Conservation (phyloP, 2,797 vertebrate species). For the Setipinna tenuifilis region DNA sequence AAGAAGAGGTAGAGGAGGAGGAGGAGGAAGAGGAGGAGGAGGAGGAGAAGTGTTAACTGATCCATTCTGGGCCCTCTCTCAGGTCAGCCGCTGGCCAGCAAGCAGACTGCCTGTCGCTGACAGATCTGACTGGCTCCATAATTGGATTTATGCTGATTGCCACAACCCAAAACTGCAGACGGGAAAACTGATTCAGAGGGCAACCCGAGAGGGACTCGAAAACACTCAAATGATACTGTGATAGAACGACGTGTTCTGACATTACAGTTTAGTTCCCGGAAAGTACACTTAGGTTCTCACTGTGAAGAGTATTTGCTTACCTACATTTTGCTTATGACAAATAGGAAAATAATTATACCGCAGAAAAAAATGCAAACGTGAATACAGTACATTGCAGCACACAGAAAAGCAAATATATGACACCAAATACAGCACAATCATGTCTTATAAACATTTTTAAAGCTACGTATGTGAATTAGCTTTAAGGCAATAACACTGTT, state of each 20-base stretch:
- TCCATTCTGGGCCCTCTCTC: not conserved
- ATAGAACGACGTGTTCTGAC: not conserved
- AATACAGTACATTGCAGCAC: not conserved
- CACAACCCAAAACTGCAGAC: not conserved
- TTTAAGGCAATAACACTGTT: not conserved
- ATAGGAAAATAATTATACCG: not conserved
- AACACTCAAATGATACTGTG: not conserved
- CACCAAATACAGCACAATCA: too few species aligned
- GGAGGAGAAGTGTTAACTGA: not conserved
- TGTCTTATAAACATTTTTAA: not conserved
- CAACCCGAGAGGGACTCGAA: not conserved
- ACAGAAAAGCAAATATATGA: not conserved
- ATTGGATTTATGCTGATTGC: slow-evolving; percentile 22
- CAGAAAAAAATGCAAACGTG: not conserved
- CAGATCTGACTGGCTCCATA: not conserved
- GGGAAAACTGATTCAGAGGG: not conserved
- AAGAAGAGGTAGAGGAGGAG: not conserved
- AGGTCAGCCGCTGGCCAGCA: not conserved
- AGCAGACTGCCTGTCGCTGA: not conserved
- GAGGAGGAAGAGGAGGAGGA: too few species aligned
- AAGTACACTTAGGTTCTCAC: not conserved
- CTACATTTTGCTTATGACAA: not conserved
- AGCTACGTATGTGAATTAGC: not conserved
- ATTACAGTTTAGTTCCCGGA: not conserved
- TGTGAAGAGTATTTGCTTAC: not conserved